Conservation (phyloP, 2,888 invertebrate genomes). For the Cheilosia impressa region DNA sequence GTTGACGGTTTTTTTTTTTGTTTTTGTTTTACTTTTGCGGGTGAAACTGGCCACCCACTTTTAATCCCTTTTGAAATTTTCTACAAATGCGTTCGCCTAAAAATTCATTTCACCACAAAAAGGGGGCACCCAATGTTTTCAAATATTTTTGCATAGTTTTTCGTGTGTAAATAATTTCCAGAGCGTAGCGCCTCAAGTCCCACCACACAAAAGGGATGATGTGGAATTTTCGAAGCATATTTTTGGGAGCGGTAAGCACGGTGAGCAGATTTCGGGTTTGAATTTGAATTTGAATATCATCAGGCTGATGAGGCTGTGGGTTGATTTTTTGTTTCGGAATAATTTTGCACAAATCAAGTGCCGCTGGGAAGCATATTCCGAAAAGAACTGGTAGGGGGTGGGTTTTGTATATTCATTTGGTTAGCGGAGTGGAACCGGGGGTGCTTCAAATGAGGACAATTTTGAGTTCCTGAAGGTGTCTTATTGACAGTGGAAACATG, state of each 20-base stretch:
- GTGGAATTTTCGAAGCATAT: constrained; percentile 48
- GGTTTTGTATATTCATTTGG: constrained; percentile 18
- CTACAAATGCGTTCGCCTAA: constrained; percentile 19
- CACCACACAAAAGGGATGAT: constrained; percentile 3
- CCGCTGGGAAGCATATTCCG: constrained; percentile 4
- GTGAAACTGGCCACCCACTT: constrained; percentile 36
- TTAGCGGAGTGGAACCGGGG: constrained; percentile 37
- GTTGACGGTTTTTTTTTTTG: constrained; percentile 33
- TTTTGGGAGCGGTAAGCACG: constrained; percentile 31
- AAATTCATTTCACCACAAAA: constrained; percentile 31
- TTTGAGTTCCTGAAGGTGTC: too few relatives aligned
- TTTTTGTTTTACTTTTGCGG: constrained; percentile 13
- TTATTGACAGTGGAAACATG: too few relatives aligned
- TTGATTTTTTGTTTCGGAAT: constrained; percentile 35
- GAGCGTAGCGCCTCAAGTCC: constrained; percentile 28
- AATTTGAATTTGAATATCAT: constrained; percentile 59
- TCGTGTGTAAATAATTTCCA: constrained; percentile 68
- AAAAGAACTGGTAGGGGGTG: not conserved
- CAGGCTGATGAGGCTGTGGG: constrained; percentile 47
- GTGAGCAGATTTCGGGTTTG: constrained; percentile 26
- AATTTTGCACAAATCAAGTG: constrained; percentile 56
- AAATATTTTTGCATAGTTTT: constrained; percentile 73
- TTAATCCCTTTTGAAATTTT: constrained; percentile 46
- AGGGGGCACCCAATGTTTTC: constrained; percentile 15
- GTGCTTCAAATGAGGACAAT: not conserved